phyloP scores from a whole-genome alignment of 2,888 invertebrate genomes.

The Octodonta nipae region DNA sequence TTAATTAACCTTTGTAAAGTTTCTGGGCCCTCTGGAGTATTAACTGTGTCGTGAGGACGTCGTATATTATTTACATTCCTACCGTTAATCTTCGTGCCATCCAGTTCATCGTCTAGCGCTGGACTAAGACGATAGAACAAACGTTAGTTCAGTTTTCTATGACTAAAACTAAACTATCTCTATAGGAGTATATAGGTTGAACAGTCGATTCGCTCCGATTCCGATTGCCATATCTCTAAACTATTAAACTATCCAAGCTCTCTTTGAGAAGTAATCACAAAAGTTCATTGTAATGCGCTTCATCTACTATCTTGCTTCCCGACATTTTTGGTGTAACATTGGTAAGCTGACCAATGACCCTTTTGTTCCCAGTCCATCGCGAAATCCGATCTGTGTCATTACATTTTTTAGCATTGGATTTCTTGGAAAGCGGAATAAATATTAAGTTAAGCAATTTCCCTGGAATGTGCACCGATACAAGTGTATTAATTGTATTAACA shows the following conservation, averaged over 20 bases:
- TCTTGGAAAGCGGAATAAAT: no score
- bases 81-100: background rate
- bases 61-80: background rate
- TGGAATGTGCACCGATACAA: no score
- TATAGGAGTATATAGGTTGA: no score
- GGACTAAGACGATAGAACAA: background rate
- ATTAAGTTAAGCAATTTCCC: no score
- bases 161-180: no score
- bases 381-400: background rate
- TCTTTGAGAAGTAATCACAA: background rate
- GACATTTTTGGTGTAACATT: background rate
- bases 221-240: no score
- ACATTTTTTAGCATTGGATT: background rate
- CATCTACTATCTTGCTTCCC: background rate
- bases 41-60: background rate
- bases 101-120: background rate
- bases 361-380: background rate
- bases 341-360: background rate
- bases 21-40: background rate
- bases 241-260: background rate
- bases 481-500: background rate
- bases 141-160: no score
- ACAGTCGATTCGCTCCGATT: no score
- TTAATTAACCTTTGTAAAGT: background rate
- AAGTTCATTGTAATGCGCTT: background rate